Conservation (phyloP, 2,888 invertebrate genomes). For the Myopa tessellatipennis region DNA sequence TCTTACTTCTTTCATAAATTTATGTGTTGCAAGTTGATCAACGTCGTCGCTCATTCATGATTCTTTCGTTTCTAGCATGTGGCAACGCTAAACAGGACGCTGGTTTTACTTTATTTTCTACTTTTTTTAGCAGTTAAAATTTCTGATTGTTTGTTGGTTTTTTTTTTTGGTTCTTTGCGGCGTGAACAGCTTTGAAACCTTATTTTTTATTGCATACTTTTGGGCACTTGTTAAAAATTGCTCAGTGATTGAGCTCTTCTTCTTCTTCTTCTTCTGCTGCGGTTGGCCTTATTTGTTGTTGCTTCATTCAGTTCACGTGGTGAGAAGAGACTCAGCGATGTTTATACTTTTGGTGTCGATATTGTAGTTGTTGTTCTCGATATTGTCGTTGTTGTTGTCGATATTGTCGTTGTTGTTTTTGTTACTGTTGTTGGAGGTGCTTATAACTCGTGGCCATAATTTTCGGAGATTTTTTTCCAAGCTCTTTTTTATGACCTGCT, state of each 20-base stretch:
- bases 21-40: no score
- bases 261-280: no score
- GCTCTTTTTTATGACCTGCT: no score
- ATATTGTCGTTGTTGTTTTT: background rate
- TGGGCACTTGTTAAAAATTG: constrained; percentile 5
- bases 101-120: background rate
- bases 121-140: background rate
- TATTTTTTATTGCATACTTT: background rate
- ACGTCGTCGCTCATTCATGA: no score
- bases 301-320: background rate
- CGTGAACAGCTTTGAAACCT: background rate
- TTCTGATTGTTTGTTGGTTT: background rate
- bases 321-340: background rate
- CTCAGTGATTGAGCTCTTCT: background rate
- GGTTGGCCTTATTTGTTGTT: background rate
- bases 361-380: background rate
- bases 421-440: background rate
- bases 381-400: background rate
- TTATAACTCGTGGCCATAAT: no score
- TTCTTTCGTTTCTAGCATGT: background rate
- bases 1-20: no score
- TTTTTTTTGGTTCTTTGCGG: background rate
- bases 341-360: background rate
- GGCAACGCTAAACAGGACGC: background rate
- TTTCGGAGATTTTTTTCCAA: no score